Percentiles rank a stretch among this genome's conserved stretches.
phyloP scores from a whole-genome alignment of 2,888 invertebrate species.

The Epistrophe eligans region DNA sequence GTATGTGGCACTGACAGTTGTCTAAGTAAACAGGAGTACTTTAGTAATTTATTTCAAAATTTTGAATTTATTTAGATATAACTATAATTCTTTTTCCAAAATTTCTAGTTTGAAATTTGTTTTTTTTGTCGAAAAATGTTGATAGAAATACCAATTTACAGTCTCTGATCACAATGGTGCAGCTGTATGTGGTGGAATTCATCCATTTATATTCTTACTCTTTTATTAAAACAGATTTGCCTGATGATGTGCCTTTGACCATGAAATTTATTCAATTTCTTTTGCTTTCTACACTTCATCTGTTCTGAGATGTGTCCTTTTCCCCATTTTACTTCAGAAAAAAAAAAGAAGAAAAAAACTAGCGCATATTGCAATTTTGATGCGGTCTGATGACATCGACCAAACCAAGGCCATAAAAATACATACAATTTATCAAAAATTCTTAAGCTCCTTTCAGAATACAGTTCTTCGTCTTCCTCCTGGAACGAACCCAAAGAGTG shows the following conservation, averaged over 20 bases:
- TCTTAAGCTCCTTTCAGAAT: slow-evolving; percentile 60
- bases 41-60: too few relatives aligned
- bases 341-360: background rate
- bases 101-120: too few relatives aligned
- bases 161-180: too few relatives aligned
- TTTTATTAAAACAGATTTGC: background rate
- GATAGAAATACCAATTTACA: too few relatives aligned
- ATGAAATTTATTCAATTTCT: slow-evolving; percentile 2
- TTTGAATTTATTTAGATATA: too few relatives aligned
- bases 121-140: too few relatives aligned
- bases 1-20: too few relatives aligned
- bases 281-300: background rate
- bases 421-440: slow-evolving; percentile 57
- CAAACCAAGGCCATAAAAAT: slow-evolving; percentile 64
- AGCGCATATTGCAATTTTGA: slow-evolving; percentile 72
- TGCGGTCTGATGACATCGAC: slow-evolving; percentile 67
- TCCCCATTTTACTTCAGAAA: slow-evolving; percentile 39
- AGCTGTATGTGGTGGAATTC: too few relatives aligned
- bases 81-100: too few relatives aligned
- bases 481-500: background rate
- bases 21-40: too few relatives aligned
- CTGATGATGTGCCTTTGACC: background rate
- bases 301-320: slow-evolving; percentile 8
- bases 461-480: slow-evolving; percentile 18
- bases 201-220: background rate